Evolutionary conservation across 2,113 vertebrate species (phyloP), one percentile per base, ranked within the genome.

Genomic region (Coracopsis vasa): DNA sequence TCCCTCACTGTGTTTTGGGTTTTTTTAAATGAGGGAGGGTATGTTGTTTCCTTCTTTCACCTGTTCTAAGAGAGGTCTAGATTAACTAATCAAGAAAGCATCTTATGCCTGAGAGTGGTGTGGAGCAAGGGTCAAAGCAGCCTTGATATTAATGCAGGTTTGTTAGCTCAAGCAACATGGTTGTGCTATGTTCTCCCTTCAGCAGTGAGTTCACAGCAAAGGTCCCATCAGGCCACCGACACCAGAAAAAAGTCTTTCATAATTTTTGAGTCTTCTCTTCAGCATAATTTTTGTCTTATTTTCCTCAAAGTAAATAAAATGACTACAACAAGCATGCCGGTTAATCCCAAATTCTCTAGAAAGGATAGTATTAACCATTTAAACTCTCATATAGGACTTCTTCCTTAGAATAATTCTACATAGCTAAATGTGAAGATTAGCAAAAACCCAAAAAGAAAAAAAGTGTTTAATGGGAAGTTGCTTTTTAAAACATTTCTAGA

Each of bases 241-340:
- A 65, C 7, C 35, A 70, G 51, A 56, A 73, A 37, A 10, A 65
- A 20, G 21, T 45, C 25, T 21, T 72, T 74, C 29, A 56, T 56
- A 23, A 56, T 48, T 4, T 45, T 58, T 66, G n/a, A n/a, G 27
- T 80, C 6, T 53, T 67, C 27, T 61, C 11, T 77, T 80, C 29
- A 79, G 13, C 5, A n/a, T 61, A 19, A 8, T 48, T 85, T 81
- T 87, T 84, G 5, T 45, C n/a, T 35, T 66, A 31, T 58, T 92
- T 89, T 90, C 28, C 50, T 61, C 31, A 45, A 58, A 71, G 47
- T 9, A 82, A 48, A 78, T 20, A 35, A 84, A 69, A 81, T 37
- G 0, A 35, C 37, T 42, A 64, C 24, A 81, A 53, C 8, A 79
- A 45, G 6, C 10, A 11, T 2, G 1, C 2, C 0, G 0, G 8